Percentiles rank a stretch among this genome's conserved stretches.
These are phyloP conservation scores for Eriocheir sinensis DNA, from an alignment of 1,140 invertebrate genomes.

Conservation along the genomic window DNA sequence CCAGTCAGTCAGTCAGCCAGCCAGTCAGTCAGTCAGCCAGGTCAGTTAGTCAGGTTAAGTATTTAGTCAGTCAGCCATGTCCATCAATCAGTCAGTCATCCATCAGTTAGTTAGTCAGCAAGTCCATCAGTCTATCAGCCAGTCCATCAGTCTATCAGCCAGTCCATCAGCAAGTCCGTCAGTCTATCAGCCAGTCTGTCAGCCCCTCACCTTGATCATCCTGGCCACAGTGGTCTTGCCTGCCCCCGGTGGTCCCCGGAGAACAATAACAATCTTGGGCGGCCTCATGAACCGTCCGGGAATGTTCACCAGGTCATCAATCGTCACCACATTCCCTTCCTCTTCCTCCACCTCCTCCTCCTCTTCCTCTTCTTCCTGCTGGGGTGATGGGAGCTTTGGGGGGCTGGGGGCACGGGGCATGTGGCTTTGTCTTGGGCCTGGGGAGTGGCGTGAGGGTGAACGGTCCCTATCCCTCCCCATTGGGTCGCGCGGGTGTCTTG, in stretches of 20 bases:
- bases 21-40: too few species aligned
- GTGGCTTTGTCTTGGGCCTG: not conserved
- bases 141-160: too few species aligned
- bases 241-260: slow-evolving; percentile 94
- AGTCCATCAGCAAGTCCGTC: too few species aligned
- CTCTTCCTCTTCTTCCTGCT: not conserved
- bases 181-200: too few species aligned
- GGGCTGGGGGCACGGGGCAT: not conserved
- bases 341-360: slow-evolving; percentile 1
- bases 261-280: slow-evolving; percentile 92
- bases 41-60: too few species aligned
- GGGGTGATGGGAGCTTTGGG: not conserved
- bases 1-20: too few species aligned
- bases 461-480: not conserved
- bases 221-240: slow-evolving; percentile 78
- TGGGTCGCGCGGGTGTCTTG: not conserved
- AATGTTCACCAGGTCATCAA: slow-evolving; percentile 91
- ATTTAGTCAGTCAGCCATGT: too few species aligned
- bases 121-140: too few species aligned
- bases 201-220: slow-evolving; percentile 77
- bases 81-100: too few species aligned
- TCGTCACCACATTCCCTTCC: slow-evolving; percentile 82
- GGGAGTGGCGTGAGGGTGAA: not conserved
- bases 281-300: slow-evolving; percentile 90
- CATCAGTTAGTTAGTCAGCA: too few species aligned